Evolutionary conservation across 2,113 vertebrate genomes (phyloP).

Genomic region (Sylvia atricapilla): DNA sequence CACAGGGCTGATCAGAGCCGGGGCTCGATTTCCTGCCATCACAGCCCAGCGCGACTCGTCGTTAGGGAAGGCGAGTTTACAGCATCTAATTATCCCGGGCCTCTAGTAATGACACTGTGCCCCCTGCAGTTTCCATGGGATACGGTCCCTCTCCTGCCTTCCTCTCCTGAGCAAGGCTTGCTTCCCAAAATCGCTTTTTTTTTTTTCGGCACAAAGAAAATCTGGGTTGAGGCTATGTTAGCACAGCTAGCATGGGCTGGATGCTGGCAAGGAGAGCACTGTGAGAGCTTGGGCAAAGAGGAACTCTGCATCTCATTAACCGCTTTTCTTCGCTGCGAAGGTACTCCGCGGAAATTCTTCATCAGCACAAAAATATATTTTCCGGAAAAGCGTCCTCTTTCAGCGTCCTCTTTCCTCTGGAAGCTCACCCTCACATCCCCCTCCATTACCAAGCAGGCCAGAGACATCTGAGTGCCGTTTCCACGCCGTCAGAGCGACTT

Average conservation of each 20-base stretch:
- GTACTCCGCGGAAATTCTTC: background rate
- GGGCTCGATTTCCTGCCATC: background rate
- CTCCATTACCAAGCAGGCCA: background rate
- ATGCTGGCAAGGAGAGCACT: background rate
- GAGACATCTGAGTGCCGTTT: background rate
- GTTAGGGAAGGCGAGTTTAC: background rate
- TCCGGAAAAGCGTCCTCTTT: background rate
- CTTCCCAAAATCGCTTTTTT: background rate
- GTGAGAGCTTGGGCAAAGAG: background rate
- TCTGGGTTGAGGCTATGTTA: background rate
- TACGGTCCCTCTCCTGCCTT: background rate
- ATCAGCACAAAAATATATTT: background rate
- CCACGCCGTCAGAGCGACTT: background rate
- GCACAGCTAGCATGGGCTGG: background rate
- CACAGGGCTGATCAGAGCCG: rapidly evolving
- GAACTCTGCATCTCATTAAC: background rate
- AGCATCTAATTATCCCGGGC: background rate
- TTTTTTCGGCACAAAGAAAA: background rate
- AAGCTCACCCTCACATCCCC: background rate
- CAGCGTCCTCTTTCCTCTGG: background rate
- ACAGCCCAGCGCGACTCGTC: background rate
- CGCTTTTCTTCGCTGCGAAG: background rate
- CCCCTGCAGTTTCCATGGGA: slow-evolving; percentile 63
- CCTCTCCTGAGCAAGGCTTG: background rate
- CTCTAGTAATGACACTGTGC: slow-evolving; percentile 61